Base-by-base conservation (phyloP, 2,888 invertebrate genomes). In the Tachystola acroxantha region DNA sequence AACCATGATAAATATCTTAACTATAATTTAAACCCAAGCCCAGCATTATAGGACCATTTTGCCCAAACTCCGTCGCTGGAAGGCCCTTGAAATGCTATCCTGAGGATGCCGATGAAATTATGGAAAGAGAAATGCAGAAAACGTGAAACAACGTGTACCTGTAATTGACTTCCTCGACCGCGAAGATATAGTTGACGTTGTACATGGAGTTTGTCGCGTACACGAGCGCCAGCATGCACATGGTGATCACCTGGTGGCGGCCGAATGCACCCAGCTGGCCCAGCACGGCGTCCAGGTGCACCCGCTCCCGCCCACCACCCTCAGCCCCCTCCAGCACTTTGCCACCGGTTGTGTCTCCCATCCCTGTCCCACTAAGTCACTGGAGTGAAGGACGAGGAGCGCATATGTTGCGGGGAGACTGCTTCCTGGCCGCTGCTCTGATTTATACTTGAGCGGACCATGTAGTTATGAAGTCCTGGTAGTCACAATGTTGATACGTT, bases 151-250 rank as follows among this genome's bases (percentile, higher is more conserved):
- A n/a, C 16, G 16, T 37, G 45, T 16, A 81, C 85, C 85, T 79
- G 60, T 84, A 85, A 12, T 61, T 64, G 2, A 75, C 72, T 14
- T 84, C 79, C 31, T 82, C 81, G 0, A 84, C 80, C 0, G 80
- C 81, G 48, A 85, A 85, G 32, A 85, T 84, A 25, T 81, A 85
- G 54, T 85, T 85, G 39, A 76, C 71, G 41, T 81, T 85, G 48
- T 85, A 85, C 69, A 85, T 82, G 40, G 86, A 79, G 62, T 84
- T 82, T 41, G 85, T 84, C 14, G 81, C 65, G 53, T 85, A 85
- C 10, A 85, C 82, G 28, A 85, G 62, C 16, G 82, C 72, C 48
- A 85, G 57, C 78, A 85, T 73, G 42, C 62, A 50, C 66, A 78
- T 57, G 20, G 84, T 81, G 40, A 64, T 5, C 24, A 73, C 39